Evolutionary conservation across 2,797 vertebrate genomes (phyloP).

Genomic region (Liparis tanakae): DNA sequence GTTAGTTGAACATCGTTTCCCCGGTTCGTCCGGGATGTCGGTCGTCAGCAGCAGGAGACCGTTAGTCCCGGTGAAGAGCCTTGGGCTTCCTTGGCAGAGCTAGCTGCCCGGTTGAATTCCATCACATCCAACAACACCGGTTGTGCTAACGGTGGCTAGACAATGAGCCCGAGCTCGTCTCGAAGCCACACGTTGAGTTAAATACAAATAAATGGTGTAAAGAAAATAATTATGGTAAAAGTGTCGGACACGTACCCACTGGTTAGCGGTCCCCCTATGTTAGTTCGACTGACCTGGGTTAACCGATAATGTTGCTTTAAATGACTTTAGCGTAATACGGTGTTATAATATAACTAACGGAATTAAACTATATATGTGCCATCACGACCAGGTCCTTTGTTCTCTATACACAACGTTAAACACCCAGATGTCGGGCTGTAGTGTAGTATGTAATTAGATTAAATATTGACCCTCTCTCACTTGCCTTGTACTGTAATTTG

Average conservation of each 20-base stretch:
- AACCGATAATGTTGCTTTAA: neutral
- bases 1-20: accelerated
- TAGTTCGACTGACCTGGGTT: neutral
- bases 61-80: constrained; percentile 3
- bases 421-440: accelerated
- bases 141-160: constrained; percentile 28
- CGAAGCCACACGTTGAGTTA: neutral
- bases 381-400: constrained; percentile 16
- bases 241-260: neutral
- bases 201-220: constrained; percentile 50
- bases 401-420: accelerated
- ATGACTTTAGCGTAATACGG: constrained; percentile 15
- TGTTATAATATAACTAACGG: neutral
- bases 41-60: neutral
- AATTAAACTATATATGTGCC: neutral
- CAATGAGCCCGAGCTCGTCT: constrained; percentile 48
- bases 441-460: neutral
- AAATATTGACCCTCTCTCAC: accelerated
- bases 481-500: neutral
- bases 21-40: neutral
- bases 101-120: constrained; percentile 58
- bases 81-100: constrained; percentile 1
- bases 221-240: no score
- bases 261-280: neutral
- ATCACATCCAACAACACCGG: constrained; percentile 50